phyloP scores from a whole-genome alignment of 2,113 vertebrate genomes.

The Cairina moschata region DNA sequence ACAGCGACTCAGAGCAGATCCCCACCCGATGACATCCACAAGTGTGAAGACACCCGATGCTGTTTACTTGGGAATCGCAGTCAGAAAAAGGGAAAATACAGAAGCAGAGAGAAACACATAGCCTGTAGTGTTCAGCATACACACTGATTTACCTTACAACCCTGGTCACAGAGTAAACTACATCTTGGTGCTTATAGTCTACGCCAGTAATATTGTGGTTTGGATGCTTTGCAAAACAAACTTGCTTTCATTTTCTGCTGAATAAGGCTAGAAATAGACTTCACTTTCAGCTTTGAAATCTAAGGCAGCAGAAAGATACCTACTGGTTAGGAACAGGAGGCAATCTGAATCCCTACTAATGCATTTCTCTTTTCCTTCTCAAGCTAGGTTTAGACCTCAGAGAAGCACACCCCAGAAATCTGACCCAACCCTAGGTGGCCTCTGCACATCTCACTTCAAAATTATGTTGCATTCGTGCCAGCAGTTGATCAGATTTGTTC shows the following conservation, averaged over 20 bases:
- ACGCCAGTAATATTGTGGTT: rapidly evolving
- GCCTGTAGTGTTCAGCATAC: neutral
- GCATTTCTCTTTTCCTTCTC: neutral
- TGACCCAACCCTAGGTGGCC: neutral
- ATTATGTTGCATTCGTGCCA: neutral
- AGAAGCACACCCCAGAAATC: neutral
- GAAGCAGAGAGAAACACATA: neutral
- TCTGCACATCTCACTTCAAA: neutral
- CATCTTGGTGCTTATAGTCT: neutral
- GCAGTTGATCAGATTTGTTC: neutral
- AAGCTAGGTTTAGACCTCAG: neutral
- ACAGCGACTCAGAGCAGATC: neutral
- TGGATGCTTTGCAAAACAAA: neutral
- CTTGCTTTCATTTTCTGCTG: neutral
- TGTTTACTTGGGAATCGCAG: neutral
- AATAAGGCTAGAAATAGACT: neutral
- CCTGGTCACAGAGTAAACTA: neutral
- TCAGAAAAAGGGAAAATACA: neutral
- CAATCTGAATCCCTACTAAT: neutral
- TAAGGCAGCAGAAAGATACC: neutral
- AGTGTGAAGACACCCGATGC: neutral
- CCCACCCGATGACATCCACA: neutral
- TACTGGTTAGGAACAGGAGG: neutral
- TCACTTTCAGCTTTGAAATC: neutral
- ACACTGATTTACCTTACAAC: neutral